Percentiles rank a stretch among this genome's conserved stretches.
These are phyloP conservation scores for Perdita meconis DNA, from an alignment of 2,888 invertebrate species.

Conservation along the genomic window DNA sequence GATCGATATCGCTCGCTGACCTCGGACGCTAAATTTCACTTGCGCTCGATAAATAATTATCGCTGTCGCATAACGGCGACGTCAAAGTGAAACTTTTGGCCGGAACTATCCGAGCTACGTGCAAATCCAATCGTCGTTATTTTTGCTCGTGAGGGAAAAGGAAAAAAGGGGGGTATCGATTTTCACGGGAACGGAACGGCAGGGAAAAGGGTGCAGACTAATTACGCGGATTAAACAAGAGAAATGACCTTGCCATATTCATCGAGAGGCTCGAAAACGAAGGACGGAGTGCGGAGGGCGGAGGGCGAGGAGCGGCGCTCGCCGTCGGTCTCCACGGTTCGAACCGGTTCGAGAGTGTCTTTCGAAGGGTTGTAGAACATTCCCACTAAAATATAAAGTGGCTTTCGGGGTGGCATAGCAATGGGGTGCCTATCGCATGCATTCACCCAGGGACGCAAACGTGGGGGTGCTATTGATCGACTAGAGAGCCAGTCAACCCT, in stretches of 20 bases:
- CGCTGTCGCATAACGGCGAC: not conserved
- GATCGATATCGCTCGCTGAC: conserved; percentile 4
- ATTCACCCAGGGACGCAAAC: conserved; percentile 79
- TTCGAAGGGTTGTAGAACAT: conserved; percentile 82
- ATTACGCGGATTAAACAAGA: conserved; percentile 66
- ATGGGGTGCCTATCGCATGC: conserved; percentile 81
- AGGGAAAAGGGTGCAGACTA: conserved; percentile 46
- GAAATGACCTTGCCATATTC: conserved; percentile 62
- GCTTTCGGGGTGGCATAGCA: conserved; percentile 82
- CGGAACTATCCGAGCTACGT: not conserved
- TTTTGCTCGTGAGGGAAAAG: not conserved
- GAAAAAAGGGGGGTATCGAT: conserved; percentile 6
- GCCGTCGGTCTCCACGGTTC: conserved; percentile 51
- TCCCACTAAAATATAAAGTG: conserved; percentile 83
- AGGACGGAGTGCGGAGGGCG: conserved; percentile 9
- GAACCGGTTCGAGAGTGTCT: conserved; percentile 74
- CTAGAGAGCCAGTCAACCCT: conserved; percentile 81
- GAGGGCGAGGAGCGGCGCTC: conserved; percentile 29
- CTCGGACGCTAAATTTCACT: not conserved
- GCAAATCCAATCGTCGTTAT: not conserved
- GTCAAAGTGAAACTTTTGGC: not conserved
- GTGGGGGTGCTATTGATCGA: conserved; percentile 82
- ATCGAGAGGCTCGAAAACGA: conserved; percentile 32
- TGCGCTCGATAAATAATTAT: conserved; percentile 1
- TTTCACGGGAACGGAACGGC: conserved; percentile 10